Conservation (phyloP, 2,888 invertebrate species). For the Mythimna albipuncta region DNA sequence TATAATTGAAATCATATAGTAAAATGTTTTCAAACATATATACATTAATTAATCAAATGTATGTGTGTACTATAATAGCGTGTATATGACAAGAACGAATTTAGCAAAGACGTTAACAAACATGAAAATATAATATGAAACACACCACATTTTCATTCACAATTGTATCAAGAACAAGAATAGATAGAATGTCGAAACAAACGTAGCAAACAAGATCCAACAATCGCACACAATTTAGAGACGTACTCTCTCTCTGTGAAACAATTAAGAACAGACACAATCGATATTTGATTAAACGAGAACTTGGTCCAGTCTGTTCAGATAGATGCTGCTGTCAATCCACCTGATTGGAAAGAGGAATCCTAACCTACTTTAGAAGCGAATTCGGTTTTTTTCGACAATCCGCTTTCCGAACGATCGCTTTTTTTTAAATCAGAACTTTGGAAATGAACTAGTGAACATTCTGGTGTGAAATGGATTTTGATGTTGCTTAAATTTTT, state of each 20-base stretch:
- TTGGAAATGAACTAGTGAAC: neutral
- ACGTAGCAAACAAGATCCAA: slow-evolving; percentile 4
- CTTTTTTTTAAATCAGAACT: slow-evolving; percentile 10
- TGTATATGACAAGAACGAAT: no score
- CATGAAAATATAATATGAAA: no score
- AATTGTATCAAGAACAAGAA: neutral
- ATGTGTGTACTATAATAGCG: no score
- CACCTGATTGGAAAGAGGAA: slow-evolving; percentile 49
- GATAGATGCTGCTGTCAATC: slow-evolving; percentile 51
- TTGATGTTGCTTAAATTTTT: neutral
- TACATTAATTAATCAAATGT: no score
- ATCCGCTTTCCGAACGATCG: neutral
- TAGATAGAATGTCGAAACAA: neutral
- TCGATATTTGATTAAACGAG: slow-evolving; percentile 58
- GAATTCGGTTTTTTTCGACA: slow-evolving; percentile 23
- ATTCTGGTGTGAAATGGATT: neutral
- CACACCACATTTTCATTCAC: no score
- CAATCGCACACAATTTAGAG: slow-evolving; percentile 28
- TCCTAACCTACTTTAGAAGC: slow-evolving; percentile 49
- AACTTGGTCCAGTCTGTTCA: slow-evolving; percentile 25
- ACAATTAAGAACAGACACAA: slow-evolving; percentile 55
- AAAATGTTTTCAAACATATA: no score
- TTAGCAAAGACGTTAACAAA: no score
- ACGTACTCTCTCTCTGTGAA: slow-evolving; percentile 19
- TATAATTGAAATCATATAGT: no score